Conservation (phyloP, 2,888 invertebrate species). For the Gortyna flavago region DNA sequence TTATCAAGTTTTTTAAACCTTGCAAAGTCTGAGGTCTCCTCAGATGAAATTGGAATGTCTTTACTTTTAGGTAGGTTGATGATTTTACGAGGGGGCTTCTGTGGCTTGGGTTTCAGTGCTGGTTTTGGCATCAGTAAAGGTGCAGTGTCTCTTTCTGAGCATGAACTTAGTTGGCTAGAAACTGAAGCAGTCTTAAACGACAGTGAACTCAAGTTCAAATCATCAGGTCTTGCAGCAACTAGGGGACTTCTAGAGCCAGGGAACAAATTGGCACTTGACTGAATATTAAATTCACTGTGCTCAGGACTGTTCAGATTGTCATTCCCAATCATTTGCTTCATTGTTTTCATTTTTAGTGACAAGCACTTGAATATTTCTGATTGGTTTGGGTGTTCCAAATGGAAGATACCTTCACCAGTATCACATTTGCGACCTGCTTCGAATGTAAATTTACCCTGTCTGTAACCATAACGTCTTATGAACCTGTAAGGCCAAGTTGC, state of each 20-base stretch:
- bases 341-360: conserved; percentile 95
- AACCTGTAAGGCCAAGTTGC: conserved; percentile 96
- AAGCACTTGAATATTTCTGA: conserved; percentile 95
- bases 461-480: conserved; percentile 95
- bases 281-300: conserved; percentile 93
- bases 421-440: conserved; percentile 96
- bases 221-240: conserved; percentile 91
- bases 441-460: conserved; percentile 96
- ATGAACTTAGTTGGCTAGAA: conserved; percentile 82
- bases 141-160: conserved; percentile 83
- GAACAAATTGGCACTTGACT: conserved; percentile 94
- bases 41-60: conserved; percentile 81
- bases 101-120: conserved; percentile 91
- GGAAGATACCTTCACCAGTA: conserved; percentile 95
- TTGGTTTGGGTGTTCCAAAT: conserved; percentile 94
- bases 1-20: conserved; percentile 89
- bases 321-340: conserved; percentile 95
- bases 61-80: conserved; percentile 85
- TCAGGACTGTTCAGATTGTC: conserved; percentile 92
- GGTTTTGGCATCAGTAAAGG: conserved; percentile 89
- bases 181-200: conserved; percentile 86
- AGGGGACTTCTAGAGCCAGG: conserved; percentile 95
- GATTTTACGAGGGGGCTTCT: conserved; percentile 91
- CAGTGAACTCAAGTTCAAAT: conserved; percentile 85
- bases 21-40: conserved; percentile 87